Evolutionary conservation across 2,888 invertebrate genomes (phyloP), one percentile per base, ranked within the genome.

Genomic region (Nemapogon koenigi): DNA sequence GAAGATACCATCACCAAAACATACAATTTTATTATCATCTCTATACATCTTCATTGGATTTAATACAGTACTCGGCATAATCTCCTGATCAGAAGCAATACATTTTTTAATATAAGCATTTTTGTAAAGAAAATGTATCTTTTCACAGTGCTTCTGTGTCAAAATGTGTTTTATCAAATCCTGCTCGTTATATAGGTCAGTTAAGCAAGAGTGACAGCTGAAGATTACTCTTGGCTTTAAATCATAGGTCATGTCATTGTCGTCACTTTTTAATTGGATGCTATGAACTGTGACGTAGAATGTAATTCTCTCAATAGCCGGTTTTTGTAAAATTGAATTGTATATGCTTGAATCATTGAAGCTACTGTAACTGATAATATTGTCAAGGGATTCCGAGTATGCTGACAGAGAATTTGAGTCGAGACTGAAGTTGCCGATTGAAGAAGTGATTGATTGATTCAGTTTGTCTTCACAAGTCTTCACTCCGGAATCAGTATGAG

Each of bases 11-110:
- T 78, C 75, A 1, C 78, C 78, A 2, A 78, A 78, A 39, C 78
- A 78, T 0, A 78, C 76, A 22, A 78, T 72, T 46, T 78, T 78
- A 44, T 78, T 78, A 2, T 63, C 64, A 59, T 78, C 78, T 1
- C 78, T 43, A 27, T 78, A 78, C 65, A 73, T 61, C n/a, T 42
- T 71, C 78, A 78, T 78, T 0, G 78, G 61, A 36, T 78, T 78
- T 2, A 78, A 44, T 0, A 78, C 62, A 0, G 78, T 75, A 38
- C 78, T 78, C 0, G 78, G 78, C 40, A 70, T 67, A 1, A 78
- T 78, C 39, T 78, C 76, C 35, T 66, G 70, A 0, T 71, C 70
- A 0, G 55, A 43, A 0, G 59, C 43, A 1, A 78, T 56, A 51
- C 78, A 78, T 41, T 72, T 75, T 43, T 73, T 75, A 0, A 78